Evolutionary conservation across 2,888 invertebrate species (phyloP), one percentile per base, ranked within the genome.

Genomic region (Spatulosminthurus flaviceps): DNA sequence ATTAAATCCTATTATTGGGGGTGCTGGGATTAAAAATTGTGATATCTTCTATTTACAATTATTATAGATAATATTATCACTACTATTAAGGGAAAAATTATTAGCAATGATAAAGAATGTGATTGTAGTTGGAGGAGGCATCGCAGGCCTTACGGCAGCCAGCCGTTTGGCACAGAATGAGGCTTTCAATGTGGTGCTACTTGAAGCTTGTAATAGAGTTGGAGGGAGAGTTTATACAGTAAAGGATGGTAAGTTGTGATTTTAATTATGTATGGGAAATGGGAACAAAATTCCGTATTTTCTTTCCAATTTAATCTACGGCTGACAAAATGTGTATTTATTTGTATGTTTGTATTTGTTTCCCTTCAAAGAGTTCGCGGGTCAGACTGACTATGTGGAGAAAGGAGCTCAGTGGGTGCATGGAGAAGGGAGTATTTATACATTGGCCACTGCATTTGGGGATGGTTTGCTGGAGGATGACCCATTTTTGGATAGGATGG

Each of bases 61-160:
- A 34, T 34, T 34, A 9, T 34, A 34, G 9, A 34, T 34, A 34
- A 34, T 34, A 34, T 34, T 34, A n/a, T n/a, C n/a, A n/a, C n/a
- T n/a, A 34, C 9, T 34, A 34, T 34, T 34, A 9, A 7, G 9
- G 9, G 9, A 7, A 34, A 34, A 7, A 34, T 34, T 34, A 34
- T 13, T 60, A 7, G 13, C 60, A 5, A 72, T 72, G 72, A 9
- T 19, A 51, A 72, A 72, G 51, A 51, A 43, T 51, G 42, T 43
- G 67, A 82, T 91, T 79, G 89, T 92, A 64, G 87, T 95, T 86
- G 95, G 95, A 71, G 95, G 92, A 85, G 95, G 95, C 82, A 92
- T 94, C 89, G 94, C 95, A 82, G 95, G 95, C 67, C 88, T 95
- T 75, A 92, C 95, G 71, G 94, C 95, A 78, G 95, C 95, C 74